These are phyloP conservation scores for Cyclura pinguis DNA, from an alignment of 2,797 vertebrate genomes.

Conservation along the genomic window DNA sequence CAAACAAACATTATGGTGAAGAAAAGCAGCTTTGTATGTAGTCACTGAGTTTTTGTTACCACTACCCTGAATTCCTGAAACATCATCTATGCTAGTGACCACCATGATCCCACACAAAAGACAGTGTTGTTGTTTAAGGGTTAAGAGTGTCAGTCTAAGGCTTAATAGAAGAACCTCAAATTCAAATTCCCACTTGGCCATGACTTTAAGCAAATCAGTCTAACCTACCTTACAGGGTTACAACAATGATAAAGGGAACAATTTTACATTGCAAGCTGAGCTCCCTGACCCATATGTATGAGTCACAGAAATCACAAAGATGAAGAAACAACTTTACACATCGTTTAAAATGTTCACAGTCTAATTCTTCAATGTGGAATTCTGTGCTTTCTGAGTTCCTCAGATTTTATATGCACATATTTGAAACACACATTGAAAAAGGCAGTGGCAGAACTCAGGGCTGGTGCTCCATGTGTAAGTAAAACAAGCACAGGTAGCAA, in stretches of 20 bases:
- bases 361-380: no score
- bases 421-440: no score
- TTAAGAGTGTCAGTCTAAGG: neutral
- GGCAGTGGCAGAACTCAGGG: neutral
- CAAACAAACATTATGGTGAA: slow-evolving; percentile 37
- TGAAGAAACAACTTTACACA: neutral
- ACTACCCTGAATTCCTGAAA: slow-evolving; percentile 9
- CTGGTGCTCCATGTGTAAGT: neutral
- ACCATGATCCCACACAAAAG: neutral
- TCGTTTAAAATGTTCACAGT: no score
- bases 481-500: neutral
- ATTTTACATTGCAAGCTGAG: no score
- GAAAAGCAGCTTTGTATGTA: neutral
- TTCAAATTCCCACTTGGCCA: neutral
- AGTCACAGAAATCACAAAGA: no score
- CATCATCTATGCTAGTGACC: neutral
- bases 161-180: neutral
- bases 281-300: no score
- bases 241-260: neutral
- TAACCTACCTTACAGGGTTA: neutral
- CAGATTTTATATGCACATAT: neutral
- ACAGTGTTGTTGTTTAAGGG: neutral
- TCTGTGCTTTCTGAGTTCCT: neutral
- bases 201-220: neutral
- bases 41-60: neutral